Evolutionary conservation across 2,113 vertebrate species (phyloP), one percentile per base, ranked within the genome.

Genomic region (Datnioides undecimradiatus): DNA sequence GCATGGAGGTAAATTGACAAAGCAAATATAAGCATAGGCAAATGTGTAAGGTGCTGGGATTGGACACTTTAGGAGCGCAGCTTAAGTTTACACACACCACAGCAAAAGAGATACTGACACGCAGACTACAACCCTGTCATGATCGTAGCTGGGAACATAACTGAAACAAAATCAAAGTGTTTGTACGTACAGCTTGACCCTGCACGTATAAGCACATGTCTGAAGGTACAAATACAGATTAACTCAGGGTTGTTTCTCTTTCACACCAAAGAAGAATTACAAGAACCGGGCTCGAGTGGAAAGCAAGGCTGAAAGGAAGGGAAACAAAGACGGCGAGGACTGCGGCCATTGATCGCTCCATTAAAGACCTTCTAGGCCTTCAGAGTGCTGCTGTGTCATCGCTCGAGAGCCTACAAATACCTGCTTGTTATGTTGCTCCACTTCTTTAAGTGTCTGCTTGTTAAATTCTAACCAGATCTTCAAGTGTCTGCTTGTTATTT

Each of bases 401-500:
- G 59, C 48, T 58, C 34, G 25, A 69, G 43, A n/a, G 31, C 69
- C 60, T 69, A 10, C 27, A 62, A 38, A 55, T 62, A 69, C 17
- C 74, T 45, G 36, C 51, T 64, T 49, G 25, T 68, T 51, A 27
- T 11, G 38, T 36, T 25, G 48, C 46, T 60, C 5, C 46, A 29
- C 19, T 29, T 49, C 62, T 72, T 82, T 38, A 45, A 76, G 64
- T 60, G 27, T 79, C 17, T 74, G 29, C 82, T 76, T 48, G 69
- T 83, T 79, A 45, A 84, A 62, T 21, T 66, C 36, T 59, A 52
- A 62, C 40, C 36, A 38, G 12, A 68, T 46, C 51, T 34, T 77
- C 25, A 45, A 77, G 58, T 72, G 59, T 59, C 16, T 67, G 46
- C 80, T 91, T 36, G 36, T 87, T 84, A 81, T 78, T 46, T 73